A percentile compares a stretch with the other conserved stretches of the same genome.
Evolutionary conservation across 2,888 invertebrate species (phyloP).

Genomic region (Himalopsyche tibetana): DNA sequence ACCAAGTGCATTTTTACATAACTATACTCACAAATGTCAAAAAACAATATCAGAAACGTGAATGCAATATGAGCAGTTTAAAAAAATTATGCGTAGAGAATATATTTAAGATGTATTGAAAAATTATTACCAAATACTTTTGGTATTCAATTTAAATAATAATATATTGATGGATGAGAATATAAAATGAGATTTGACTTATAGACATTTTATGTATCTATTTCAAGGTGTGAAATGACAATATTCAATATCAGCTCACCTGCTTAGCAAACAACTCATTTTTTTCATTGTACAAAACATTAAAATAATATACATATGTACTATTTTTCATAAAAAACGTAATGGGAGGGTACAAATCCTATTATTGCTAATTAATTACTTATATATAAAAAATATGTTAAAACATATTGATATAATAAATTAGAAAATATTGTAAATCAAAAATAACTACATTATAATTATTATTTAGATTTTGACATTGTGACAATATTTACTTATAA

Average conservation of each 20-base stretch:
- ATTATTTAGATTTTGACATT: neutral
- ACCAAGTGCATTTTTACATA: too few relatives aligned
- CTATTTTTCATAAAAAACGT: neutral
- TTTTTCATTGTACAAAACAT: constrained; percentile 13
- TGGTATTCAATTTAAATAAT: too few relatives aligned
- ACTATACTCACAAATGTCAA: too few relatives aligned
- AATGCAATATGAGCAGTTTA: too few relatives aligned
- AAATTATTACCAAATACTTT: too few relatives aligned
- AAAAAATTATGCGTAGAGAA: too few relatives aligned
- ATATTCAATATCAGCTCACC: neutral
- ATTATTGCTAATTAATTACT: constrained; percentile 2
- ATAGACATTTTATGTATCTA: too few relatives aligned
- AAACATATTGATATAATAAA: neutral
- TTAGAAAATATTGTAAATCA: constrained; percentile 10
- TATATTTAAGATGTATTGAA: too few relatives aligned
- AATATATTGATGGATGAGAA: too few relatives aligned
- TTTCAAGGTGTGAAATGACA: too few relatives aligned
- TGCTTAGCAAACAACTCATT: neutral
- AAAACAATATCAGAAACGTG: too few relatives aligned
- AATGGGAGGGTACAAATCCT: neutral
- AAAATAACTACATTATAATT: neutral
- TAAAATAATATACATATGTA: neutral
- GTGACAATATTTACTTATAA: neutral
- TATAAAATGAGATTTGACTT: too few relatives aligned
- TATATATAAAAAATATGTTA: neutral